Base-by-base conservation (phyloP, 2,888 invertebrate genomes). In the Stenoptilia bipunctidactyla region DNA sequence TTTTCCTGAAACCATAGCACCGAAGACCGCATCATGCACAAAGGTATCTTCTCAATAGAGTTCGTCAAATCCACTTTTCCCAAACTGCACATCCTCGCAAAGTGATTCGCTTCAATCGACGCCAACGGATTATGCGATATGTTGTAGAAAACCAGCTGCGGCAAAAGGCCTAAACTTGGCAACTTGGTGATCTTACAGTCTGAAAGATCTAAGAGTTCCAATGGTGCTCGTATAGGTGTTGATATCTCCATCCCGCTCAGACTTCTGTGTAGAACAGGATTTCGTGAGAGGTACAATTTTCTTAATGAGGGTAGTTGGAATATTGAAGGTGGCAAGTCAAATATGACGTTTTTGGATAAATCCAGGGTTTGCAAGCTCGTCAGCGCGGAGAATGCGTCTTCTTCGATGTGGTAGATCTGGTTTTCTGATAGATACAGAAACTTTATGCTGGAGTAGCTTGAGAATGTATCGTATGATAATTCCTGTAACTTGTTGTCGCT, bases 61-160 rank as follows among this genome's bases (percentile, higher is more conserved):
- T 69, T 63, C 0, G 74, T 66, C 38, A 83, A 54, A 56, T 90
- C 89, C 30, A 91, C 80, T 45, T 71, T 76, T 43, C 70, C 70
- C 20, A 91, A 66, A 43, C 85, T 85, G 59, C 91, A 91, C 71
- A 89, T 84, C 1, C 83, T 67, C 0, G 89, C 87, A 47, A 91
- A 76, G 39, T 87, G 85, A 15, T 76, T 66, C 2, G 87, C 72
- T 2, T 67, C 70, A 0, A 89, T 49, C 1, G 54, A 52, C 0
- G 41, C 54, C 36, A 91, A 68, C 0, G 74, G 69, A 58, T 91
- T 91, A 36, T 69, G 57, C 0, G 90, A 90, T 34, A 90, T 82
- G 54, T 91, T 91, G 42, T 91, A 83, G 37, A 85, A 69, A 40
- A 66, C 54, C 27, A 91, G 56, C 36, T 86, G 84, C 10, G 90